These are phyloP conservation scores for Agapornis roseicollis DNA, from an alignment of 2,113 vertebrate species.

Conservation along the genomic window DNA sequence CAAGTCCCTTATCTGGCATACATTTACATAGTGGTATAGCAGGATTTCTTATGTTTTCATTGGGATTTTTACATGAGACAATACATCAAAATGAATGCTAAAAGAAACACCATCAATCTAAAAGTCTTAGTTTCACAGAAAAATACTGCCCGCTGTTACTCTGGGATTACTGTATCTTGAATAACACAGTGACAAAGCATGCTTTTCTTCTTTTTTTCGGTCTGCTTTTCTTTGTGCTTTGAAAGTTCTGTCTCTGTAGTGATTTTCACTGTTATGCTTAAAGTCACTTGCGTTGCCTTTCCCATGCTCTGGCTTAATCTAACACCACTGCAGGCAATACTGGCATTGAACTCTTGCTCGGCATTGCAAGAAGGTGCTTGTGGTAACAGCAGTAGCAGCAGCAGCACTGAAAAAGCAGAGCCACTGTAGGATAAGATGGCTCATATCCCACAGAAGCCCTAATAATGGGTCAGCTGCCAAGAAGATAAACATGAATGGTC, in stretches of 20 bases:
- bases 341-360: background rate
- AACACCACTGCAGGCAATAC: background rate
- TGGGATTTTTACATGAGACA: background rate
- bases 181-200: background rate
- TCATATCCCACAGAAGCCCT: background rate
- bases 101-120: background rate
- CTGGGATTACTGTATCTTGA: background rate
- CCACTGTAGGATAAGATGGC: background rate
- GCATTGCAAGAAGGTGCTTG: background rate
- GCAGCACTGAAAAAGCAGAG: background rate
- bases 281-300: background rate
- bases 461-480: background rate
- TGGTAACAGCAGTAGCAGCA: background rate
- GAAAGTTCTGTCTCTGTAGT: background rate
- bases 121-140: background rate
- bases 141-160: background rate
- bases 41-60: background rate
- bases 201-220: background rate
- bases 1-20: background rate
- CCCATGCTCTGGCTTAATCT: background rate
- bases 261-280: background rate
- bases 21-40: background rate
- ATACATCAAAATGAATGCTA: background rate
- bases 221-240: background rate
- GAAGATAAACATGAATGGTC: background rate